phyloP scores from a whole-genome alignment of 1,140 invertebrate genomes.

The Phymastichus coffea region DNA sequence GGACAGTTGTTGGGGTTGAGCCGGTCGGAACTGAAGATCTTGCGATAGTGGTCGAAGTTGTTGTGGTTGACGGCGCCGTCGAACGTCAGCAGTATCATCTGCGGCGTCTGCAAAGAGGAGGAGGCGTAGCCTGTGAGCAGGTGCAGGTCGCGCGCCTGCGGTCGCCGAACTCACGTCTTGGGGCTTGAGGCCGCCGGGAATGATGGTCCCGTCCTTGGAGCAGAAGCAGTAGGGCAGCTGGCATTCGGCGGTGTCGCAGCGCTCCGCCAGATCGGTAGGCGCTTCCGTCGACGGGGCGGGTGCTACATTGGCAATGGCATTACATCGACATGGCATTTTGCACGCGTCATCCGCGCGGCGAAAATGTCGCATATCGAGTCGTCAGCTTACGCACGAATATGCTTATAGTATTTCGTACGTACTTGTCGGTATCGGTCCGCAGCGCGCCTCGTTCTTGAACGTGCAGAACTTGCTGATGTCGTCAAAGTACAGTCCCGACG shows the following conservation, averaged over 20 bases:
- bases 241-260: conserved; percentile 77
- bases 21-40: conserved; percentile 76
- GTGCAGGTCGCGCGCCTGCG: too few species aligned
- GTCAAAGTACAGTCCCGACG: conserved; percentile 86
- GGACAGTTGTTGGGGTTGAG: conserved; percentile 88
- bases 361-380: too few species aligned
- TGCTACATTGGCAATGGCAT: conserved; percentile 63
- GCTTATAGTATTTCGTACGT: too few species aligned
- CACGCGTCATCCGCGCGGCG: too few species aligned
- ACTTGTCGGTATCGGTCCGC: conserved; percentile 85
- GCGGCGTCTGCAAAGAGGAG: conserved; percentile 76
- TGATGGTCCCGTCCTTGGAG: conserved; percentile 84
- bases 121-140: background rate
- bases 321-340: too few species aligned
- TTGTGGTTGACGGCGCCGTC: conserved; percentile 91
- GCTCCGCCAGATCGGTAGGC: conserved; percentile 73
- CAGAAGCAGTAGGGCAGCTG: conserved; percentile 90
- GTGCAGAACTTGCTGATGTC: conserved; percentile 89
- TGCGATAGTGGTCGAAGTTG: conserved; percentile 86
- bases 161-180: conserved; percentile 66
- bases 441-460: conserved; percentile 87
- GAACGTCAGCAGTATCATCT: conserved; percentile 92
- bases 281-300: conserved; percentile 77
- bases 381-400: too few species aligned
- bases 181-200: conserved; percentile 78